phyloP scores from a whole-genome alignment of 2,113 vertebrate species.

The Gopherus flavomarginatus region DNA sequence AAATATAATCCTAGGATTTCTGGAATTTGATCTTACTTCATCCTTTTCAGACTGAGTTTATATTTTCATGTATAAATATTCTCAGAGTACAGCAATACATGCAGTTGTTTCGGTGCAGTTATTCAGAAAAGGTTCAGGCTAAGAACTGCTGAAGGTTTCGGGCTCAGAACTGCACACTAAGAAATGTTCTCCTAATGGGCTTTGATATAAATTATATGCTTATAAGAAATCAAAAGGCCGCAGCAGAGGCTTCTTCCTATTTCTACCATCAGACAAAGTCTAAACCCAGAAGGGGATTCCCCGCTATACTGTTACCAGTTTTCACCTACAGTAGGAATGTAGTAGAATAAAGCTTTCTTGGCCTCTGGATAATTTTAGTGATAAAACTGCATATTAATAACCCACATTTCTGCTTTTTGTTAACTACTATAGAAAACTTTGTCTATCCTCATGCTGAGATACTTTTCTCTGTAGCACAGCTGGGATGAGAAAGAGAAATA shows the following conservation, averaged over 20 bases:
- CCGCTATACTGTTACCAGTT: constrained; percentile 46
- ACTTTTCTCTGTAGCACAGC: not conserved
- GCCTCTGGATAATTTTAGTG: constrained; percentile 9
- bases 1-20: constrained; percentile 43
- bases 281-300: constrained; percentile 52
- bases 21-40: constrained; percentile 33
- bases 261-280: constrained; percentile 65
- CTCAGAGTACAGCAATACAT: constrained; percentile 41
- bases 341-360: constrained; percentile 57
- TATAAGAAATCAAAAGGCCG: constrained; percentile 47
- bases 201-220: constrained; percentile 68
- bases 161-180: constrained; percentile 67
- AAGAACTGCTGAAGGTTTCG: constrained; percentile 58
- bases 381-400: constrained; percentile 7
- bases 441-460: not conserved
- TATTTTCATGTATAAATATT: constrained; percentile 52
- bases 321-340: constrained; percentile 66
- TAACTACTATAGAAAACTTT: constrained; percentile 6
- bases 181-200: constrained; percentile 67
- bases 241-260: constrained; percentile 53
- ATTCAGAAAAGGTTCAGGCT: constrained; percentile 41
- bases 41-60: constrained; percentile 30
- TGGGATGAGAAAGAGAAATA: not conserved
- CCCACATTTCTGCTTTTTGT: not conserved
- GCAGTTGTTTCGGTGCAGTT: constrained; percentile 28